A percentile compares a stretch with the other conserved stretches of the same genome.
Conservation (phyloP, 2,888 invertebrate species). For the Clistopyga incitator region DNA sequence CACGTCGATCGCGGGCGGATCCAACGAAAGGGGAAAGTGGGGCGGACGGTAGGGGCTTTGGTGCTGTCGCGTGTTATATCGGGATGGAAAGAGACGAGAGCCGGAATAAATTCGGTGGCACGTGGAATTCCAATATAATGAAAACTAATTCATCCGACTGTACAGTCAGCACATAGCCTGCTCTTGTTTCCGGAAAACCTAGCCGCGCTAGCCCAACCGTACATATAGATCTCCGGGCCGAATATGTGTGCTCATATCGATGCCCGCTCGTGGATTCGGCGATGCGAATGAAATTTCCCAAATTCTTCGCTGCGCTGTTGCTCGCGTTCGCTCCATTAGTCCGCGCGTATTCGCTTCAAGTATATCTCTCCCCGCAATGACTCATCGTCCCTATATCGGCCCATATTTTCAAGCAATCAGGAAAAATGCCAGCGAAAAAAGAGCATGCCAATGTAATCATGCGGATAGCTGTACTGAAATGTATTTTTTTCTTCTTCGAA, state of each 20-base stretch:
- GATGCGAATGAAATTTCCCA: conserved; percentile 46
- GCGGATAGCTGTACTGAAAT: not conserved
- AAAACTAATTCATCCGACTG: conserved; percentile 62
- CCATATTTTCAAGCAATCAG: conserved; percentile 33
- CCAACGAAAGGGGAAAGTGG: conserved; percentile 26
- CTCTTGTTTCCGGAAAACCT: conserved; percentile 22
- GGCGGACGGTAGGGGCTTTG: conserved; percentile 9
- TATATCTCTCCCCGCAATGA: conserved; percentile 2
- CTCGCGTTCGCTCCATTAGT: conserved; percentile 39
- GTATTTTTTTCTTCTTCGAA: not conserved
- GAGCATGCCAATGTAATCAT: not conserved
- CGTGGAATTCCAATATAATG: conserved; percentile 65
- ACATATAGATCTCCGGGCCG: conserved; percentile 32
- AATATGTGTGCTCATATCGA: conserved; percentile 37
- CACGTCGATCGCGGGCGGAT: conserved; percentile 60
- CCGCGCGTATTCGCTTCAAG: conserved; percentile 43
- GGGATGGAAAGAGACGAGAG: conserved; percentile 38
- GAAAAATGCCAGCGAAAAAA: not conserved
- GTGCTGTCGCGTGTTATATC: conserved; percentile 29
- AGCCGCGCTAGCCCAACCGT: conserved; percentile 14
- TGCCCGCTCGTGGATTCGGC: conserved; percentile 22
- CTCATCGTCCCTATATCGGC: conserved; percentile 5
- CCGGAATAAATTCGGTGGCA: conserved; percentile 61
- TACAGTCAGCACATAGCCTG: conserved; percentile 23
- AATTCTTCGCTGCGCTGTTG: conserved; percentile 32